Evolutionary conservation across 2,113 vertebrate genomes (phyloP).

Genomic region (Hepsetus odoe): DNA sequence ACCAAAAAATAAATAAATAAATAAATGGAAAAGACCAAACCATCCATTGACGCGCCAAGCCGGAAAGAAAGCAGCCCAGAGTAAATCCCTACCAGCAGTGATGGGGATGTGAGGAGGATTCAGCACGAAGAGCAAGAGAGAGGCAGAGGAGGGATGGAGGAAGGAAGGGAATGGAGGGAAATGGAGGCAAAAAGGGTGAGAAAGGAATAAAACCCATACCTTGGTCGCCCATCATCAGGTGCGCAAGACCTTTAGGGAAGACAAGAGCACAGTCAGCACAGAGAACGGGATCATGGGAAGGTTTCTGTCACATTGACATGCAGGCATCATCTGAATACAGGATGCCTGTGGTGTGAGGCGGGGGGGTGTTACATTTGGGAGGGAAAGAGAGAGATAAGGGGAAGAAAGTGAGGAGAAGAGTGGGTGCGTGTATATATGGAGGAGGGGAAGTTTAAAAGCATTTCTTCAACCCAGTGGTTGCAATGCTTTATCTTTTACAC

Average conservation of each 20-base stretch:
- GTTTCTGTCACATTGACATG: constrained; percentile 81
- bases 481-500: constrained; percentile 74
- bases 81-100: constrained; percentile 66
- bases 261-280: constrained; percentile 99
- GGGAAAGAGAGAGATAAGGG: constrained; percentile 33
- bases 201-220: constrained; percentile 93
- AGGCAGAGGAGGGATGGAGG: constrained; percentile 67
- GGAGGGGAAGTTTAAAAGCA: constrained; percentile 65
- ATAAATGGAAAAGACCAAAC: constrained; percentile 74
- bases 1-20: constrained; percentile 16
- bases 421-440: constrained; percentile 17
- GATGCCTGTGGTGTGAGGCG: constrained; percentile 76
- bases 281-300: constrained; percentile 92
- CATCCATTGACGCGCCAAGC: constrained; percentile 78
- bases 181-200: constrained; percentile 64
- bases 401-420: constrained; percentile 43
- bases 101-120: constrained; percentile 65
- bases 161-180: constrained; percentile 59
- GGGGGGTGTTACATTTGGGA: constrained; percentile 37
- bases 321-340: constrained; percentile 81
- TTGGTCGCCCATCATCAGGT: constrained; percentile 99
- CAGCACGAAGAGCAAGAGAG: constrained; percentile 80
- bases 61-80: constrained; percentile 65
- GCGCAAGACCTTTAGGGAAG: constrained; percentile 99
- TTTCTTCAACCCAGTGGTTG: constrained; percentile 79